These are phyloP conservation scores for Hydriomena furcata DNA, from an alignment of 2,888 invertebrate species.

Conservation along the genomic window DNA sequence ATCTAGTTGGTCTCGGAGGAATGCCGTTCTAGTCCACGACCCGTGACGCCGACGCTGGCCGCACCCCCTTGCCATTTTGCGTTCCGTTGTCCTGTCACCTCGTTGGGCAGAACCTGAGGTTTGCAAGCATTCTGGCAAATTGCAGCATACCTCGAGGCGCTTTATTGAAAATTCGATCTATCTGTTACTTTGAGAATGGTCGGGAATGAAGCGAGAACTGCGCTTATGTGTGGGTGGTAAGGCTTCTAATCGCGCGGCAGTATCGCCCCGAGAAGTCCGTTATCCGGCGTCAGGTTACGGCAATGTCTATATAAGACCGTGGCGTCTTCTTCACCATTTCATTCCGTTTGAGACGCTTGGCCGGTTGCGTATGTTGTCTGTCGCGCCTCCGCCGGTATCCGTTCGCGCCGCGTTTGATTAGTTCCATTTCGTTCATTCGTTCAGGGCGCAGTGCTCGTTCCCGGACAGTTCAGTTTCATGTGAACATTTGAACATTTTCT, in stretches of 20 bases:
- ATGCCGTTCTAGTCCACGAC: slow-evolving; percentile 33
- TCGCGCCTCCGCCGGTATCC: slow-evolving; percentile 45
- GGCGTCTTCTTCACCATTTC: slow-evolving; percentile 82
- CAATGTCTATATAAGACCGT: slow-evolving; percentile 82
- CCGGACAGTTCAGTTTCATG: slow-evolving; percentile 73
- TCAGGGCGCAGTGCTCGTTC: slow-evolving; percentile 66
- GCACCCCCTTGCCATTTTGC: slow-evolving; percentile 54
- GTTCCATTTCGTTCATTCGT: slow-evolving; percentile 51
- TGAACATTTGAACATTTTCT: slow-evolving; percentile 64
- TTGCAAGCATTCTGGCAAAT: slow-evolving; percentile 67
- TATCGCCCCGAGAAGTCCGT: slow-evolving; percentile 67
- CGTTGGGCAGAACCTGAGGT: slow-evolving; percentile 47
- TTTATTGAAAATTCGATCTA: slow-evolving; percentile 81
- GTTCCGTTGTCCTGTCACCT: slow-evolving; percentile 68
- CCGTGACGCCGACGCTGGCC: slow-evolving; percentile 32
- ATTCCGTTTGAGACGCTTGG: slow-evolving; percentile 79
- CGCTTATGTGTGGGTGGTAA: slow-evolving; percentile 54
- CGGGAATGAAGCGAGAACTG: slow-evolving; percentile 48
- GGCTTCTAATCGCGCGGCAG: slow-evolving; percentile 56
- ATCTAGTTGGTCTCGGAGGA: slow-evolving; percentile 29
- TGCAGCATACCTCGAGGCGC: slow-evolving; percentile 74
- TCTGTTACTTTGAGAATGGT: slow-evolving; percentile 68
- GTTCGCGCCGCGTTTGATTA: slow-evolving; percentile 57
- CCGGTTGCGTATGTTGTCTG: slow-evolving; percentile 60
- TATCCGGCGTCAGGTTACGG: slow-evolving; percentile 83